Percentiles rank a stretch among this genome's conserved stretches.
Conservation (phyloP, 2,797 vertebrate species). For the Hephaestus fuliginosus region DNA sequence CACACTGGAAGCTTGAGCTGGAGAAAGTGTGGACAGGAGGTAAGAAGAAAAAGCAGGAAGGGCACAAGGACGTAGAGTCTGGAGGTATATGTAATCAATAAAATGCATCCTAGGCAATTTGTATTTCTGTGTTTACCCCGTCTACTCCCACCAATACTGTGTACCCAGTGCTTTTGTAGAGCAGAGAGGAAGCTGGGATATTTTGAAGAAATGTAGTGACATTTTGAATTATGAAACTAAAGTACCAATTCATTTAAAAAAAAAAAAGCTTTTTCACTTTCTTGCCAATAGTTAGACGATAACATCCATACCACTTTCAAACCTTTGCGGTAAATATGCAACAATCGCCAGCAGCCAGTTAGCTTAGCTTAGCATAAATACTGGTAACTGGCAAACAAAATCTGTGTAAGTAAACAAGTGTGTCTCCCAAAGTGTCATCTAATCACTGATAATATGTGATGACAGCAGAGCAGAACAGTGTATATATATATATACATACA, state of each 20-base stretch:
- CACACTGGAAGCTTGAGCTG: conserved; percentile 26
- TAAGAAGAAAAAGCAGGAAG: conserved; percentile 11
- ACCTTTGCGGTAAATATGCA: not conserved
- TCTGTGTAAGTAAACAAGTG: not conserved
- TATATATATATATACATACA: too few species aligned
- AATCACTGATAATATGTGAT: not conserved
- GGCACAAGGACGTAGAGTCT: conserved; percentile 4
- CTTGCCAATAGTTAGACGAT: not conserved
- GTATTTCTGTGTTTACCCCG: conserved; percentile 10
- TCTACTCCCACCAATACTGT: conserved; percentile 1
- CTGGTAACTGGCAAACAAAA: too few species aligned
- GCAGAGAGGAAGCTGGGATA: not conserved
- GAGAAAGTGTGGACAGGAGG: conserved; percentile 25
- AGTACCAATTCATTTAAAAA: not conserved
- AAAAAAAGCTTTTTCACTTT: not conserved
- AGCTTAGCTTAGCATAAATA: not conserved
- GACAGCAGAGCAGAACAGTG: not conserved
- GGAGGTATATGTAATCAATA: conserved; percentile 23
- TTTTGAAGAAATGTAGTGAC: not conserved
- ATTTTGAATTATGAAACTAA: not conserved
- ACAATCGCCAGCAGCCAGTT: not conserved
- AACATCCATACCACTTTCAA: not conserved
- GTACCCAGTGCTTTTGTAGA: conserved; percentile 6
- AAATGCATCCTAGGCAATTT: conserved; percentile 20
- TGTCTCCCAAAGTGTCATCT: not conserved